Conservation (phyloP, 1,140 invertebrate genomes). For the Bombus polaris region DNA sequence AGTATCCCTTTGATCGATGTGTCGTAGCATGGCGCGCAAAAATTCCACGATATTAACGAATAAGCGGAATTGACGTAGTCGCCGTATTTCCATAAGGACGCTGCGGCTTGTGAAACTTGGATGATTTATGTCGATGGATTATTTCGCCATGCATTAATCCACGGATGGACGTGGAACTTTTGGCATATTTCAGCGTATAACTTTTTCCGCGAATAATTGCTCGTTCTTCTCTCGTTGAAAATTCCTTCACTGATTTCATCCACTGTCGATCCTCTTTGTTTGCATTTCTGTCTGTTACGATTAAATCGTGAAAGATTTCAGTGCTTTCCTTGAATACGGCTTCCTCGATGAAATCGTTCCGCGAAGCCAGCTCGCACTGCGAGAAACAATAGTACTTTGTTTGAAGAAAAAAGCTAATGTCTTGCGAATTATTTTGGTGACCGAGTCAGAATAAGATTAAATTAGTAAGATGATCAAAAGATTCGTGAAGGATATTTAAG, state of each 20-base stretch:
- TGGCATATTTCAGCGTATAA: not conserved
- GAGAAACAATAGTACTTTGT: not conserved
- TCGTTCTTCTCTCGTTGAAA: too few species aligned
- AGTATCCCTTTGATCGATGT: conserved; percentile 12
- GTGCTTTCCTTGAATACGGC: not conserved
- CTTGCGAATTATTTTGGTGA: not conserved
- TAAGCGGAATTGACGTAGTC: not conserved
- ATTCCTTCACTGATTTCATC: too few species aligned
- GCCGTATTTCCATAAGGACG: not conserved
- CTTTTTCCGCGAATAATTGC: not conserved
- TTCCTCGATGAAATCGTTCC: not conserved
- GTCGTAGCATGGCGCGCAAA: not conserved
- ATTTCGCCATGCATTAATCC: conserved; percentile 37
- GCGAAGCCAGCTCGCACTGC: not conserved
- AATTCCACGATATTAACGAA: conserved; percentile 18
- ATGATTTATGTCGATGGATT: conserved; percentile 40
- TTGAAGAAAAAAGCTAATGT: not conserved
- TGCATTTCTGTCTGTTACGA: too few species aligned
- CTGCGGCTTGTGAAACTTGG: not conserved
- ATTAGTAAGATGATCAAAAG: not conserved
- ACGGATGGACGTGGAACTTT: conserved; percentile 5
- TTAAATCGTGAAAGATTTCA: not conserved
- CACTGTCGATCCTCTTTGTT: not conserved
- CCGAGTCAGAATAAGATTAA: not conserved
- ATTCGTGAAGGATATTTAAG: not conserved